Evolutionary conservation across 1,140 invertebrate species (phyloP).

Genomic region (Brachionus rotundiformis): DNA sequence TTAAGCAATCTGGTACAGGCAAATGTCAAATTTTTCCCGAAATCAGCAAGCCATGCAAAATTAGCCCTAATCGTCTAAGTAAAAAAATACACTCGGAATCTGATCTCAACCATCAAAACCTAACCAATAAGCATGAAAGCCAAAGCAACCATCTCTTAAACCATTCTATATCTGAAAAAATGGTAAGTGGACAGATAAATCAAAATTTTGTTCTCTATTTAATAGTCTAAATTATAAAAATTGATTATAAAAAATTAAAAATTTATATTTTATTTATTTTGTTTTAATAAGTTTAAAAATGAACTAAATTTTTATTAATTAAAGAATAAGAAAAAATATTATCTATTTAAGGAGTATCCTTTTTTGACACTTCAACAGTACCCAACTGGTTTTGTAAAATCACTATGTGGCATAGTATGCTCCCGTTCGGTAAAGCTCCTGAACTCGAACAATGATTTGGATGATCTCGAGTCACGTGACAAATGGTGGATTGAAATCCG

Average conservation of each 20-base stretch:
- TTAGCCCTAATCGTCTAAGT: not conserved
- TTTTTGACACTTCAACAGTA: conserved; percentile 90
- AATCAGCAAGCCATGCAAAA: not conserved
- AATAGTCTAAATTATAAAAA: too few species aligned
- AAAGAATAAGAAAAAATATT: not conserved
- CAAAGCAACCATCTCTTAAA: not conserved
- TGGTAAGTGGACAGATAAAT: not conserved
- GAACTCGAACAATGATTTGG: conserved; percentile 71
- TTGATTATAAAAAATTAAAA: too few species aligned
- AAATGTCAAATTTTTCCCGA: not conserved
- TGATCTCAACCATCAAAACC: not conserved
- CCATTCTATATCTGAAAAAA: conserved; percentile 7
- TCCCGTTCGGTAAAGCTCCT: conserved; percentile 80
- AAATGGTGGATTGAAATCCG: conserved; percentile 92
- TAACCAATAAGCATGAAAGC: not conserved
- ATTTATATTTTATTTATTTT: too few species aligned
- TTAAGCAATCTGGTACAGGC: not conserved
- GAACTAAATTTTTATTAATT: too few species aligned
- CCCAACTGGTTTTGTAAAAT: conserved; percentile 81
- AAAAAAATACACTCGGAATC: not conserved
- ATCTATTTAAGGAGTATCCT: conserved; percentile 75
- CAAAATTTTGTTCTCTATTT: too few species aligned
- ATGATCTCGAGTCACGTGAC: conserved; percentile 85
- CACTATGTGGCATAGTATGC: conserved; percentile 78
- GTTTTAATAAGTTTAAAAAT: too few species aligned